Conservation (phyloP, 2,888 invertebrate genomes). For the Lamproptera curius region DNA sequence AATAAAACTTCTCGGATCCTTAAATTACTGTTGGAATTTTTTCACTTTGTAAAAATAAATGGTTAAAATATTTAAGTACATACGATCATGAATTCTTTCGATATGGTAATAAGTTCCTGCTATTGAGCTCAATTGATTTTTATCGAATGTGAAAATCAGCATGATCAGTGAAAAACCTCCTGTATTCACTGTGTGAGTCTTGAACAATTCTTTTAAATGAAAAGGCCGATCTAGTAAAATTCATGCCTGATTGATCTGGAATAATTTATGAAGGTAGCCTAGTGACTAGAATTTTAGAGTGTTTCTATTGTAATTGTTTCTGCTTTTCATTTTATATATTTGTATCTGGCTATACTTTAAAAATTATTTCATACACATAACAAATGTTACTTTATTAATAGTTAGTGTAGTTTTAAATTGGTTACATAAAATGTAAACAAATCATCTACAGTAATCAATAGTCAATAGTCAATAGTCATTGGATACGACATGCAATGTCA, state of each 20-base stretch:
- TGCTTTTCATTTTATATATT: too few relatives aligned
- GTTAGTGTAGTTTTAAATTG: too few relatives aligned
- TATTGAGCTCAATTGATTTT: conserved; percentile 69
- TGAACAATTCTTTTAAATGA: conserved; percentile 53
- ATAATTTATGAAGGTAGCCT: conserved; percentile 26
- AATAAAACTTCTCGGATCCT: too few relatives aligned
- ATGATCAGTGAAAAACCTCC: conserved; percentile 47
- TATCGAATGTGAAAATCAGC: conserved; percentile 64
- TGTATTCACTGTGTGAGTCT: conserved; percentile 48
- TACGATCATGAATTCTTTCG: conserved; percentile 68
- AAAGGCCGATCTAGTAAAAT: conserved; percentile 44
- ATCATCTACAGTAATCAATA: too few relatives aligned
- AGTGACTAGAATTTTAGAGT: conserved; percentile 24
- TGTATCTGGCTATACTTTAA: too few relatives aligned
- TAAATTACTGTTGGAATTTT: too few relatives aligned
- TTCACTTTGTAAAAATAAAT: too few relatives aligned
- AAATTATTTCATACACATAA: too few relatives aligned
- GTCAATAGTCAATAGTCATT: too few relatives aligned
- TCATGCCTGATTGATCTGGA: conserved; percentile 27
- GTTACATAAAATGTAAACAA: too few relatives aligned
- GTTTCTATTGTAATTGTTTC: conserved; percentile 32
- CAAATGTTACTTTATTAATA: too few relatives aligned
- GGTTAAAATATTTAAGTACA: conserved; percentile 65
- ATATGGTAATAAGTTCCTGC: conserved; percentile 67
- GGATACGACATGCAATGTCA: too few relatives aligned